Conservation (phyloP, 2,888 invertebrate genomes). For the Danaus chrysippus region DNA sequence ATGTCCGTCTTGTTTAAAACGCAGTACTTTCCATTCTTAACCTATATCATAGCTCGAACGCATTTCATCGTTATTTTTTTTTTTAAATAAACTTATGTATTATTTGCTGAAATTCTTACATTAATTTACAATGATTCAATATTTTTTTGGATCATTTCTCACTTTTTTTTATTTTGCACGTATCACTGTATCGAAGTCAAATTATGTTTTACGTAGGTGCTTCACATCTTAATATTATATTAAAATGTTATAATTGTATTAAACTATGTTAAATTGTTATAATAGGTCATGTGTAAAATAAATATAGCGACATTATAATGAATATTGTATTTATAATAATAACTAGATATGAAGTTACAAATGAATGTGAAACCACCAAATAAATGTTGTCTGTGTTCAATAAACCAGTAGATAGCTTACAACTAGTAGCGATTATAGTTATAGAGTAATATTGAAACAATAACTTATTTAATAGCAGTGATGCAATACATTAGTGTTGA, state of each 20-base stretch:
- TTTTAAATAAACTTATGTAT: too few species aligned
- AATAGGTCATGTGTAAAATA: not conserved
- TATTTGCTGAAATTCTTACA: too few species aligned
- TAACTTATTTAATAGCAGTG: not conserved
- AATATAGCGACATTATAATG: not conserved
- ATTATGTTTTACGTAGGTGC: not conserved
- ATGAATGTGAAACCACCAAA: conserved; percentile 58
- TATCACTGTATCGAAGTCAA: too few species aligned
- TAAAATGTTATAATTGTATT: not conserved
- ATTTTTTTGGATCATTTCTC: too few species aligned
- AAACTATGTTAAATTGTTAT: not conserved
- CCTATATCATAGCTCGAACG: not conserved
- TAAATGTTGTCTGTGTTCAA: conserved; percentile 69
- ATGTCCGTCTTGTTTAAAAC: not conserved
- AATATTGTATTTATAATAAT: not conserved
- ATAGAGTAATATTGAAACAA: not conserved
- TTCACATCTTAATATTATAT: not conserved
- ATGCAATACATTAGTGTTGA: not conserved
- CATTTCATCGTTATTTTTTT: not conserved
- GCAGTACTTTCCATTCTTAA: not conserved
- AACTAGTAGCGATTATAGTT: conserved; percentile 13
- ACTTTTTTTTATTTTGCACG: too few species aligned
- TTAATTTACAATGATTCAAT: too few species aligned
- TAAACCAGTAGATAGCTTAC: conserved; percentile 36
- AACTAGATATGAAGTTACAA: not conserved